Evolutionary conservation across 1,140 invertebrate genomes (phyloP).

Genomic region (Nasonia vitripennis): DNA sequence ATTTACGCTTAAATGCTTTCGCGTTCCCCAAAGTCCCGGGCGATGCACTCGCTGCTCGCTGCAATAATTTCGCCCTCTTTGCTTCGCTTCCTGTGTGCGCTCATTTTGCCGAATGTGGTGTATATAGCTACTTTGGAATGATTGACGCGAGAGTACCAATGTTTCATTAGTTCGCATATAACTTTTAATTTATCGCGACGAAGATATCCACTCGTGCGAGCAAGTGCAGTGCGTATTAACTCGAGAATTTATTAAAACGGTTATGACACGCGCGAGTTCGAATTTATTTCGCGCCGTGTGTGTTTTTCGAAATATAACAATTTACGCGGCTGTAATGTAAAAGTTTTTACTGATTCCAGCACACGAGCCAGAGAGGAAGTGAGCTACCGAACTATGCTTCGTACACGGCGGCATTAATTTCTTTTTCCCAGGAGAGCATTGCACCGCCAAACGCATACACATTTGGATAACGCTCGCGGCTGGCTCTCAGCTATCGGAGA

Average conservation of each 20-base stretch:
- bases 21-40: slow-evolving; percentile 66
- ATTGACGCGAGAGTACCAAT: too few relatives aligned
- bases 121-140: too few relatives aligned
- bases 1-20: slow-evolving; percentile 74
- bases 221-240: not conserved
- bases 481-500: slow-evolving; percentile 40
- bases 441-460: not conserved
- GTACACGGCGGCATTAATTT: slow-evolving; percentile 27
- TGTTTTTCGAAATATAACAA: too few relatives aligned
- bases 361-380: not conserved
- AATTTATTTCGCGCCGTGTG: too few relatives aligned
- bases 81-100: not conserved
- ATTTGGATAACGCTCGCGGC: slow-evolving; percentile 17
- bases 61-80: slow-evolving; percentile 56
- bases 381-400: not conserved
- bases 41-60: slow-evolving; percentile 49
- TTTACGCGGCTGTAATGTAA: too few relatives aligned
- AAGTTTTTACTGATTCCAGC: too few relatives aligned
- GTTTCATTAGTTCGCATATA: not conserved
- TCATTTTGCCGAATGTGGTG: not conserved
- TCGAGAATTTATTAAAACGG: not conserved
- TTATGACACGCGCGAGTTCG: not conserved
- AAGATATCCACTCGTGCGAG: not conserved
- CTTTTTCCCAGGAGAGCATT: slow-evolving; percentile 30
- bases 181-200: not conserved